Percentiles rank a stretch among this genome's conserved stretches.
Evolutionary conservation across 2,113 vertebrate genomes (phyloP).

Genomic region (Tympanuchus pallidicinctus): DNA sequence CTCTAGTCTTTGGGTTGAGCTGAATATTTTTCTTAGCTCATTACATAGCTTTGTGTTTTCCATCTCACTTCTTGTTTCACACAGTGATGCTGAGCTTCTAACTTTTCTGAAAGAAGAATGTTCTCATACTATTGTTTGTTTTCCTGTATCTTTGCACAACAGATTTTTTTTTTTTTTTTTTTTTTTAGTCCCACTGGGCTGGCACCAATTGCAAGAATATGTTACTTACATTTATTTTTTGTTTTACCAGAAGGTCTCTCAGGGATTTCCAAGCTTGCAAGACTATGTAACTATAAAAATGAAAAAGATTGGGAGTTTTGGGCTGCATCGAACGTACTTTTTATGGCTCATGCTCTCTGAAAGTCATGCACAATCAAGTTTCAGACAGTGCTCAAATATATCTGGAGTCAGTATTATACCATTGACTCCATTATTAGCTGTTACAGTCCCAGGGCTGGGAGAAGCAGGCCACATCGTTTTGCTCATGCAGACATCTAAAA

Average conservation of each 20-base stretch:
- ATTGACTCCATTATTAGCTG: slow-evolving; percentile 24
- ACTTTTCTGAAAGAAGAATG: background rate
- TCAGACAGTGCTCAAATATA: slow-evolving; percentile 50
- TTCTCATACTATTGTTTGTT: background rate
- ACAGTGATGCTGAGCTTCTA: background rate
- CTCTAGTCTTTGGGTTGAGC: background rate
- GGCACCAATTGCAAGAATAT: slow-evolving; percentile 41
- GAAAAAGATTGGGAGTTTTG: slow-evolving; percentile 44
- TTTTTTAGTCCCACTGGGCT: slow-evolving; percentile 46
- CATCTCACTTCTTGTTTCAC: background rate
- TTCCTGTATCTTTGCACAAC: slow-evolving; percentile 4
- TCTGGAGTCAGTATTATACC: background rate
- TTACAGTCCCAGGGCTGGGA: slow-evolving; percentile 11
- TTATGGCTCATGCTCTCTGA: slow-evolving; percentile 39
- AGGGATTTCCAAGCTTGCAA: slow-evolving; percentile 58
- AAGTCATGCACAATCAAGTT: slow-evolving; percentile 65
- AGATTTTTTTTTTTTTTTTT: slow-evolving; percentile 40
- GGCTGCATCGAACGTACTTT: slow-evolving; percentile 35
- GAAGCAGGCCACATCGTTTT: slow-evolving; percentile 18
- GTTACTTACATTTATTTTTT: slow-evolving; percentile 16
- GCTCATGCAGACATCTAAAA: slow-evolving; percentile 29
- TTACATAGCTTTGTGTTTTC: background rate
- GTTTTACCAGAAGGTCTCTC: slow-evolving; percentile 26
- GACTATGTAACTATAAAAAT: slow-evolving; percentile 41
- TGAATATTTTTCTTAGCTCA: background rate